These are phyloP conservation scores for fruit fly (Drosophila melanogaster) DNA, from an alignment of 1,140 invertebrate species.

Conservation along the genomic window DNA sequence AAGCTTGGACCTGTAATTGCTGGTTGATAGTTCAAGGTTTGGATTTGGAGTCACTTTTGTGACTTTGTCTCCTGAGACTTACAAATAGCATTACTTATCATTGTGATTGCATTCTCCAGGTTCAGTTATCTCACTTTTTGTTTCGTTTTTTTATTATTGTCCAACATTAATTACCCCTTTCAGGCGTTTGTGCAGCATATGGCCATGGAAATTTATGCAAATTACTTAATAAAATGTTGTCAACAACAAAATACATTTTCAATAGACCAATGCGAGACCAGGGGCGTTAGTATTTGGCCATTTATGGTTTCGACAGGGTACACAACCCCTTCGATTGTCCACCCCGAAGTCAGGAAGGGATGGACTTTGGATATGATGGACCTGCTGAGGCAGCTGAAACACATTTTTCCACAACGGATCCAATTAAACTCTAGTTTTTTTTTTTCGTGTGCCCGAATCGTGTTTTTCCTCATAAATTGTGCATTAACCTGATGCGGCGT, in stretches of 20 bases:
- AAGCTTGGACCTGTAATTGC: slow-evolving; percentile 10
- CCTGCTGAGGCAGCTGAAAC: slow-evolving; percentile 49
- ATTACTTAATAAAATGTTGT: slow-evolving; percentile 82
- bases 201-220: slow-evolving; percentile 70
- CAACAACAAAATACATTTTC: slow-evolving; percentile 78
- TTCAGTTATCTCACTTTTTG: slow-evolving; percentile 5
- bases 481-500: slow-evolving; percentile 78
- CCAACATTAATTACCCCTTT: slow-evolving; percentile 40
- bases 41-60: too few relatives aligned
- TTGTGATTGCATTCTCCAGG: neutral
- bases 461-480: slow-evolving; percentile 67
- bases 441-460: neutral
- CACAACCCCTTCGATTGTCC: slow-evolving; percentile 57
- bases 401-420: slow-evolving; percentile 21
- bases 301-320: slow-evolving; percentile 51
- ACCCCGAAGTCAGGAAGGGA: slow-evolving; percentile 17
- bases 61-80: too few relatives aligned
- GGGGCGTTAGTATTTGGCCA: slow-evolving; percentile 69
- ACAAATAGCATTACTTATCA: too few relatives aligned
- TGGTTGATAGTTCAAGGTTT: slow-evolving; percentile 31
- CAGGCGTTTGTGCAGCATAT: slow-evolving; percentile 53
- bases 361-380: slow-evolving; percentile 46
- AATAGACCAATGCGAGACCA: slow-evolving; percentile 67
- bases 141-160: slow-evolving; percentile 32
- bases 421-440: slow-evolving; percentile 44